Base-by-base conservation (phyloP, 2,888 invertebrate species). In the Stenchaetothrips biformis region DNA sequence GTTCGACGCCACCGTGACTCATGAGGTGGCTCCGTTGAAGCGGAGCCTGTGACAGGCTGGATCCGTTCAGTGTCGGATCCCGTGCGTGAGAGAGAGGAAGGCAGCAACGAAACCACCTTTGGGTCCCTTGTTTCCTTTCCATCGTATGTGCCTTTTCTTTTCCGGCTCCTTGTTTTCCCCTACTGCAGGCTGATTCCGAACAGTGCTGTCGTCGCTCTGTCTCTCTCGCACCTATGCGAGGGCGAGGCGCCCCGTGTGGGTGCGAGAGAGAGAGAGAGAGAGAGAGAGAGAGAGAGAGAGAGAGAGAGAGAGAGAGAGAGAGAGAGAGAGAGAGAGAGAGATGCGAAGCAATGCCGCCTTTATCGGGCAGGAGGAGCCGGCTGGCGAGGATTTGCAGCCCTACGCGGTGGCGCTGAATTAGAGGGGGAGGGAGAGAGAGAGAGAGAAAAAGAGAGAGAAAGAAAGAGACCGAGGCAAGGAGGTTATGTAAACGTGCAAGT, bases 261-360 rank as follows among this genome's bases (percentile, higher is more conserved):
- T 6, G 59, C 16, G 59, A 59, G 59, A 59, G 59, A 37, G 37
- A 37, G 2, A 37, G 37, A 37, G 37, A 1, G 37, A 37, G 37
- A n/a, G n/a, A n/a, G n/a, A n/a, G n/a, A n/a, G n/a, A n/a, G n/a
- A n/a, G n/a, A n/a, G n/a, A n/a, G n/a, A n/a, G n/a, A n/a, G n/a
- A n/a, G n/a, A n/a, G n/a, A n/a, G n/a, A 53, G 53, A 53, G 53
- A 53, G 53, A 53, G 53, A 53, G 53, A 53, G 53, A 53, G 53
- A 53, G 53, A 53, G 53, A 53, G 53, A 53, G 53, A 53, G 53
- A 53, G 53, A 53, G 53, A 53, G 53, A 53, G 53, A 53, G 53
- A 53, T 11, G 18, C 13, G 13, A 18, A 13, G 59, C 6, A 2
- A 2, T 16, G 13, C 18, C 6, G 59, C 59, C 37, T 37, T 13